Percentiles rank a stretch among this genome's conserved stretches.
Evolutionary conservation across 2,113 vertebrate genomes (phyloP).

Genomic region (Donacobius atricapilla): DNA sequence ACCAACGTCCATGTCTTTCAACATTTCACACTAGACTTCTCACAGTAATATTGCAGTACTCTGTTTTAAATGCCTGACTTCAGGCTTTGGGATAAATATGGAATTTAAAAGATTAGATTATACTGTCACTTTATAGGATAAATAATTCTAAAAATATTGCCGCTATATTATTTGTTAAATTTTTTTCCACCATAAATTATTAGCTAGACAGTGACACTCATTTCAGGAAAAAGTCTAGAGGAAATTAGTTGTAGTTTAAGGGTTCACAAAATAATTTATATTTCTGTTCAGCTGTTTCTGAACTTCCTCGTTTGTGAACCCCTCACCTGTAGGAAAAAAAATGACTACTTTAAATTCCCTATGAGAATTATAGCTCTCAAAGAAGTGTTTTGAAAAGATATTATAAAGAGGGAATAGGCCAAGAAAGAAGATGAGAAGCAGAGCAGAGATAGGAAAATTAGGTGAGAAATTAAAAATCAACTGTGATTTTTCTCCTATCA

Average conservation of each 20-base stretch:
- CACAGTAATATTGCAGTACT: conserved; percentile 35
- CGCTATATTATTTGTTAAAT: not conserved
- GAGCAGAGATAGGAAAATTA: conserved; percentile 43
- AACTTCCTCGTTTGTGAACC: not conserved
- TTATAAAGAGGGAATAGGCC: not conserved
- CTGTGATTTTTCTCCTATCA: not conserved
- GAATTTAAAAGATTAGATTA: not conserved
- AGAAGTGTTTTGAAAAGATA: conserved; percentile 16
- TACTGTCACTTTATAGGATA: not conserved
- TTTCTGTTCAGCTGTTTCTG: not conserved
- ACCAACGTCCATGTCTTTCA: conserved; percentile 52
- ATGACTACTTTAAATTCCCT: conserved; percentile 10
- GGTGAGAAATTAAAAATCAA: conserved; percentile 20
- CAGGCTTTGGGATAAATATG: conserved; percentile 41
- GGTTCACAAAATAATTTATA: not conserved
- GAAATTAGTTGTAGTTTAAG: not conserved
- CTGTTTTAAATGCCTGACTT: conserved; percentile 63
- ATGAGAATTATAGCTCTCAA: conserved; percentile 37
- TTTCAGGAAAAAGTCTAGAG: conserved; percentile 45
- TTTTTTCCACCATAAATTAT: not conserved
- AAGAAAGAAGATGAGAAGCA: conserved; percentile 60
- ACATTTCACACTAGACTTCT: conserved; percentile 68
- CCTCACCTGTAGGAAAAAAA: conserved; percentile 23
- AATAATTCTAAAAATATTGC: conserved; percentile 12
- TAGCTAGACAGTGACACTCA: not conserved